Conservation (phyloP, 2,797 vertebrate genomes). For the Margarornis squamiger region DNA sequence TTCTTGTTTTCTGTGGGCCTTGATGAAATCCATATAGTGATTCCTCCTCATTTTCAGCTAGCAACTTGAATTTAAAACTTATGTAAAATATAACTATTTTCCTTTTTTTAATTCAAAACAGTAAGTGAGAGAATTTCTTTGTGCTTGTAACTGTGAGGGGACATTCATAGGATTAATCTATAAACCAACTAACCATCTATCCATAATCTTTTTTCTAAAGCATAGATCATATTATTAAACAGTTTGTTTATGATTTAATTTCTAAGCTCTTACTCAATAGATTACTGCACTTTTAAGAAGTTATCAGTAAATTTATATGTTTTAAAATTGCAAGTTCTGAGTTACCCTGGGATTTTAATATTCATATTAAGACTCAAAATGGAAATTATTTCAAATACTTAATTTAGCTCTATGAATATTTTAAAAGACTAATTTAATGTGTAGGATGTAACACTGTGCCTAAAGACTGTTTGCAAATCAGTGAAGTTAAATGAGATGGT, state of each 20-base stretch:
- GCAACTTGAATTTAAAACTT: background rate
- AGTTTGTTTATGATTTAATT: background rate
- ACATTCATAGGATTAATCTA: background rate
- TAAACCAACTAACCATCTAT: background rate
- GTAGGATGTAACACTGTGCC: background rate
- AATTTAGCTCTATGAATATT: conserved; percentile 61
- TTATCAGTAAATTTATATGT: background rate
- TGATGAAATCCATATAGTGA: background rate
- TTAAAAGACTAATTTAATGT: conserved; percentile 31
- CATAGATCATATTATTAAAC: background rate
- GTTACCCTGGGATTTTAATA: conserved; percentile 25
- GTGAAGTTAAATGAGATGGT: background rate
- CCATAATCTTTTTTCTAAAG: background rate
- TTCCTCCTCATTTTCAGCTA: background rate
- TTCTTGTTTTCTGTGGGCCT: background rate
- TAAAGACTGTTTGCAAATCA: conserved; percentile 34
- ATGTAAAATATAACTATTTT: background rate
- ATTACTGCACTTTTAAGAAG: background rate
- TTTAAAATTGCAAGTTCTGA: conserved; percentile 10
- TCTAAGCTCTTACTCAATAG: background rate
- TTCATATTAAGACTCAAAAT: conserved; percentile 10
- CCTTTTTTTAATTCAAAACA: background rate
- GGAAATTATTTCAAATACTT: conserved; percentile 48
- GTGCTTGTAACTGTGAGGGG: background rate
- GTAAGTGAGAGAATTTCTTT: background rate